Percentiles rank a stretch among this genome's conserved stretches.
Conservation (phyloP, 2,113 vertebrate genomes). For the Heterocephalus glaber region DNA sequence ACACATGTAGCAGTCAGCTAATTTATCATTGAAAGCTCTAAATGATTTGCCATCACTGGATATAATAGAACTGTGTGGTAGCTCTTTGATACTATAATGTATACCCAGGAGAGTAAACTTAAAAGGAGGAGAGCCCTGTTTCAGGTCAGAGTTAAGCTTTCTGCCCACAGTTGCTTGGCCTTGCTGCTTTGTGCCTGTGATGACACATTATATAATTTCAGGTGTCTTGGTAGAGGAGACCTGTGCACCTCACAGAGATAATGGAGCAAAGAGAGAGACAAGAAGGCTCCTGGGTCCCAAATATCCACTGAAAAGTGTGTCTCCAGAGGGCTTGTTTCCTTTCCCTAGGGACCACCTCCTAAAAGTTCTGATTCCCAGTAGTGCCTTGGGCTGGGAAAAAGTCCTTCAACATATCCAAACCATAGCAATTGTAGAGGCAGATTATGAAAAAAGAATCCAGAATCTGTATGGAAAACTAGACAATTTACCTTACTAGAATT, state of each 20-base stretch:
- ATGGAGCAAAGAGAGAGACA: neutral
- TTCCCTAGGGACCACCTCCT: neutral
- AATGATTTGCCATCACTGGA: neutral
- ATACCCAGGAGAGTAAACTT: neutral
- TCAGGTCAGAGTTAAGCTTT: neutral
- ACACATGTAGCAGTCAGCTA: neutral
- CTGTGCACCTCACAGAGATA: neutral
- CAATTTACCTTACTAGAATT: conserved; percentile 12
- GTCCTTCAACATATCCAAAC: neutral
- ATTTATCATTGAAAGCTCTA: neutral
- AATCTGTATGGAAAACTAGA: neutral
- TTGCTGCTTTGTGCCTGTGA: neutral
- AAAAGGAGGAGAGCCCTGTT: neutral
- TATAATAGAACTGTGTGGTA: no score
- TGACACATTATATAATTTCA: fast-evolving
- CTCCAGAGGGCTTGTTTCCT: neutral
- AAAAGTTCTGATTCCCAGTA: neutral
- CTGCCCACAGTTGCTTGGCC: neutral
- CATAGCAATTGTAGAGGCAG: neutral
- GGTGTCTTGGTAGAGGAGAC: neutral
- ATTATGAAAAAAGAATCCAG: neutral
- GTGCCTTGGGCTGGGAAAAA: neutral
- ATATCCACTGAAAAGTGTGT: no score
- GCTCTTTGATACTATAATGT: neutral
- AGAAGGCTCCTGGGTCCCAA: fast-evolving